phyloP scores from a whole-genome alignment of 2,888 invertebrate genomes.

The Eubasilissa splendida region DNA sequence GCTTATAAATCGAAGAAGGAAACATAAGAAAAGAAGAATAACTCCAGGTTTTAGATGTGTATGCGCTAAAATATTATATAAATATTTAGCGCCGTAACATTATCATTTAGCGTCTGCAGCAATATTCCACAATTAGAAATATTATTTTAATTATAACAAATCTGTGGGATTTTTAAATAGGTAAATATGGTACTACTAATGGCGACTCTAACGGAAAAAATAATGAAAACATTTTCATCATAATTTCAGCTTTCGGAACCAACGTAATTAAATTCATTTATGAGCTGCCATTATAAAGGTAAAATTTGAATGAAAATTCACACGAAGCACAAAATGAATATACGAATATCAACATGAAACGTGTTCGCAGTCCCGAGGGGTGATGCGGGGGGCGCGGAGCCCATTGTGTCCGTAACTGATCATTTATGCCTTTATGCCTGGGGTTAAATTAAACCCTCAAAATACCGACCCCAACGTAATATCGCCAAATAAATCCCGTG shows the following conservation, averaged over 20 bases:
- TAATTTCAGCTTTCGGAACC: neutral
- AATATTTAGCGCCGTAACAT: too few species aligned
- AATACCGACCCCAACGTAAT: conserved; percentile 54
- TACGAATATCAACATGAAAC: conserved; percentile 44
- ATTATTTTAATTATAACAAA: too few species aligned
- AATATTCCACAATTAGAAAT: too few species aligned
- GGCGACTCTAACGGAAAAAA: too few species aligned
- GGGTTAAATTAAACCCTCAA: conserved; percentile 59
- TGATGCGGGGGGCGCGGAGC: conserved; percentile 48
- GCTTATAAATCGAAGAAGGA: too few species aligned
- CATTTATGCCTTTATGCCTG: conserved; percentile 58
- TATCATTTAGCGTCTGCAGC: too few species aligned
- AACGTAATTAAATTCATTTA: conserved; percentile 23
- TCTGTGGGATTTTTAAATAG: too few species aligned
- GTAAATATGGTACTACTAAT: too few species aligned
- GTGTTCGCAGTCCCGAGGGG: conserved; percentile 31
- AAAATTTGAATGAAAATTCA: conserved; percentile 48
- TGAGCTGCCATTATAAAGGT: conserved; percentile 15
- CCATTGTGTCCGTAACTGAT: conserved; percentile 58
- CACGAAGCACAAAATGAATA: conserved; percentile 49
- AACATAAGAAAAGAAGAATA: too few species aligned
- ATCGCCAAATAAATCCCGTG: conserved; percentile 52
- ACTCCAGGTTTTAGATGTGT: too few species aligned
- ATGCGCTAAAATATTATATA: too few species aligned
- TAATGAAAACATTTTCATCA: too few species aligned